Percentiles rank a stretch among this genome's conserved stretches.
Conservation (phyloP, 2,888 invertebrate species). For the Nysson spinosus region DNA sequence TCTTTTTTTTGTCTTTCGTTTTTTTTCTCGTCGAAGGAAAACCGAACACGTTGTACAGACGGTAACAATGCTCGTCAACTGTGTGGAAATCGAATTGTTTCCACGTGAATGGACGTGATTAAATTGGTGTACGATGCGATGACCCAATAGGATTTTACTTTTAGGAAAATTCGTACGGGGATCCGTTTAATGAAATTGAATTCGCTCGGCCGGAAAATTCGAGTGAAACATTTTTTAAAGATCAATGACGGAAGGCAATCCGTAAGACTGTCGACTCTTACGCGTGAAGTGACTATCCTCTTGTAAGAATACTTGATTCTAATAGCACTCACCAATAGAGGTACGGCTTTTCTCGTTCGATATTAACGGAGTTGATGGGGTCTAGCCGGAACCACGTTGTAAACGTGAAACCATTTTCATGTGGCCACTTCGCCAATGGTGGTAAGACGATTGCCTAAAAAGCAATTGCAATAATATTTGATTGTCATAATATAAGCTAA, state of each 20-base stretch:
- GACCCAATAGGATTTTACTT: conserved; percentile 8
- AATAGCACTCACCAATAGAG: conserved; percentile 91
- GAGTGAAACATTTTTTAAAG: background rate
- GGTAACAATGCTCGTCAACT: conserved; percentile 27
- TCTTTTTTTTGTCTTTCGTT: conserved; percentile 1
- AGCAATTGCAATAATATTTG: conserved; percentile 44
- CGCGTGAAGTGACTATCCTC: conserved; percentile 41
- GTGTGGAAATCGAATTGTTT: conserved; percentile 44
- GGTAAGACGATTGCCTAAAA: conserved; percentile 96
- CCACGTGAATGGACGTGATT: conserved; percentile 38
- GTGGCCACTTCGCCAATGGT: conserved; percentile 98
- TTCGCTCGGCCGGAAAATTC: conserved; percentile 3
- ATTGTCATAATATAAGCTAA: too few relatives aligned
- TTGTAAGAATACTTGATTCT: conserved; percentile 48
- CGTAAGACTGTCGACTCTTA: conserved; percentile 36
- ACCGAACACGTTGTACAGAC: conserved; percentile 15
- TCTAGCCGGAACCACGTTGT: conserved; percentile 99
- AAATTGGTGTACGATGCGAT: conserved; percentile 23
- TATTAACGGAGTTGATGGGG: conserved; percentile 98
- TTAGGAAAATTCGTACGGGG: conserved; percentile 19
- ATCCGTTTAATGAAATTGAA: conserved; percentile 32
- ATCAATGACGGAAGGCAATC: conserved; percentile 38
- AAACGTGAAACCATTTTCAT: conserved; percentile 99
- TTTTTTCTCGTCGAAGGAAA: background rate
- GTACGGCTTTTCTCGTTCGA: conserved; percentile 99